Percentiles rank a stretch among this genome's conserved stretches.
These are phyloP conservation scores for Sphinx pinastri DNA, from an alignment of 2,888 invertebrate species.

Conservation along the genomic window DNA sequence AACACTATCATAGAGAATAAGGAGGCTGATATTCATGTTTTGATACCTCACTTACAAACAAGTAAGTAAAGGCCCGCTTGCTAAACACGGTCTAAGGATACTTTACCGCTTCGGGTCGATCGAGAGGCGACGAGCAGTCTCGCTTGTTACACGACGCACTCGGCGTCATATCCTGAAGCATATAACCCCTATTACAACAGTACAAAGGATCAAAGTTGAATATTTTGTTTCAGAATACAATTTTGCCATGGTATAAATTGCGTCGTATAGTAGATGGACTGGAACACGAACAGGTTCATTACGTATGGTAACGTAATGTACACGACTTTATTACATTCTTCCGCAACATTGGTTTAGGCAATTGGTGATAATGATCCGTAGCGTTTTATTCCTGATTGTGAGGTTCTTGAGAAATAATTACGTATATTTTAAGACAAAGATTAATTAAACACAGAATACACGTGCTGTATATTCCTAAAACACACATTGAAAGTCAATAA, in stretches of 20 bases:
- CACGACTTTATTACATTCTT: slow-evolving; percentile 1
- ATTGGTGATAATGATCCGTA: slow-evolving; percentile 1
- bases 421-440: too few relatives aligned
- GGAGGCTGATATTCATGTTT: neutral
- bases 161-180: neutral
- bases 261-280: slow-evolving; percentile 51
- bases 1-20: too few relatives aligned
- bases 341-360: slow-evolving; percentile 1
- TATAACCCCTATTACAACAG: slow-evolving; percentile 1
- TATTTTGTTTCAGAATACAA: neutral
- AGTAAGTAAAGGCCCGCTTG: slow-evolving; percentile 21
- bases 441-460: too few relatives aligned
- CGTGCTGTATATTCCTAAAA: too few relatives aligned
- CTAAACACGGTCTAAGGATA: slow-evolving; percentile 29
- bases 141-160: slow-evolving; percentile 31
- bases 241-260: slow-evolving; percentile 55
- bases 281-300: slow-evolving; percentile 63
- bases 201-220: neutral
- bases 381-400: neutral
- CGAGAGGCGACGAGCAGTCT: slow-evolving; percentile 57
- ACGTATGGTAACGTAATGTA: slow-evolving; percentile 43
- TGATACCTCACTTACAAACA: slow-evolving; percentile 6
- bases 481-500: too few relatives aligned
- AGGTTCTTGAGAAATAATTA: neutral
- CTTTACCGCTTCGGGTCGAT: slow-evolving; percentile 33